Base-by-base conservation (phyloP, 2,113 vertebrate species). In the Choloepus hoffmanni region DNA sequence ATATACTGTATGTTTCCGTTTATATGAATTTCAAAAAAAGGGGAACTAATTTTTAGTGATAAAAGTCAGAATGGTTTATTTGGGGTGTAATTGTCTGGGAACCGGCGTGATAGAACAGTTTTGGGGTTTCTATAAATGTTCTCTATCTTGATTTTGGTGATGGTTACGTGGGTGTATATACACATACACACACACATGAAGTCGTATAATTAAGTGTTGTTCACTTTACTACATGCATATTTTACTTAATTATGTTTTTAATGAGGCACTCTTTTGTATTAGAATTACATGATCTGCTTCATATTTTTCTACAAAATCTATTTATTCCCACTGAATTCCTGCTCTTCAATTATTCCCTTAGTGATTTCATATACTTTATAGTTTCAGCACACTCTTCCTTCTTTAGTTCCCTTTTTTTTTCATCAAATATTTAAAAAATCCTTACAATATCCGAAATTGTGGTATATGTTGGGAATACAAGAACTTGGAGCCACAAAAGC, bases 21-120 rank as follows among this genome's bases (percentile, higher is more conserved):
- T 92, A 30, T 45, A 67, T 28, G 33, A 91, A 65, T 85, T 94
- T 92, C 33, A 96, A 21, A 12, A 55, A 36, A 60, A 77, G 16
- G 14, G 50, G 58, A 48, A 78, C 2, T 30, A 30, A 63, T 81
- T 26, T 84, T 60, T 9, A 50, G 28, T 72, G 53, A 70, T 40
- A 73, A 26, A 91, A 84, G 7, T 85, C 48, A 81, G 53, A 65
- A 40, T 36, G 68, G 7, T 88, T 58, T 79, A 62, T 58, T 36
- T 24, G 13, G 79, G 36, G 16, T 6, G 10, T 48, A 36, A 40
- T 7, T 68, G 14, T 45, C 65, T 62, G 26, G 24, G 24, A 72
- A 62, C 19, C 19, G 30, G 24, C 8, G 63, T 9, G 21, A 68
- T 82, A 50, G 19, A 43, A 36, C 36, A 33, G 9, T 4, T 62